A percentile compares a stretch with the other conserved stretches of the same genome.
These are phyloP conservation scores for Elephas maximus DNA, from an alignment of 2,113 vertebrate genomes.

Conservation along the genomic window DNA sequence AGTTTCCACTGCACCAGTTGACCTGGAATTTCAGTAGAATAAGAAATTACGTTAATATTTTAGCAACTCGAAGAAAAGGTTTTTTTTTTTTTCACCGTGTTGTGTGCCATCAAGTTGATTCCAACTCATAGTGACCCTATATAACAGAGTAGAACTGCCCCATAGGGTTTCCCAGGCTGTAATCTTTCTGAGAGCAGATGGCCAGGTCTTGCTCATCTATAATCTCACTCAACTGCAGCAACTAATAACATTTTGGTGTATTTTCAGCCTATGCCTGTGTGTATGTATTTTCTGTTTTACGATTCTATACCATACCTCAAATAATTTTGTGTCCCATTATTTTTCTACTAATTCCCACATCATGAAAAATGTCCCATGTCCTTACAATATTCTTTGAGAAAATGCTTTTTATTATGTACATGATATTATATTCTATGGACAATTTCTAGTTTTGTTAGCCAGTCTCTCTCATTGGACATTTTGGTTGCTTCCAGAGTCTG, in stretches of 20 bases:
- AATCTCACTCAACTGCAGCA: neutral
- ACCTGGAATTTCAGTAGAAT: slow-evolving; percentile 22
- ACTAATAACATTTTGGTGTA: neutral
- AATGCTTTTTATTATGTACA: neutral
- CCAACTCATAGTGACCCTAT: too few relatives aligned
- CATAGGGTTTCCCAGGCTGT: too few relatives aligned
- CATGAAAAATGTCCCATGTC: neutral
- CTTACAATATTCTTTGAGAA: neutral
- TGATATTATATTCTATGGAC: neutral
- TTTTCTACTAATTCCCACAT: neutral
- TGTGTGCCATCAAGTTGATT: too few relatives aligned
- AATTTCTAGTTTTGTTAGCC: neutral
- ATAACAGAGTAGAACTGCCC: too few relatives aligned
- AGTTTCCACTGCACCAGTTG: neutral
- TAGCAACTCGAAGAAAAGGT: neutral
- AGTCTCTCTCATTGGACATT: neutral
- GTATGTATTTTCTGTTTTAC: neutral
- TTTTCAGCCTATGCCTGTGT: neutral
- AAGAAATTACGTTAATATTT: slow-evolving; percentile 27
- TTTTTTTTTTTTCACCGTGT: neutral
- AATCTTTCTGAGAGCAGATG: too few relatives aligned
- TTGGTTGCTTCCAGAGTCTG: neutral
- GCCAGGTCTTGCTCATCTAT: too few relatives aligned
- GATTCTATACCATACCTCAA: neutral
- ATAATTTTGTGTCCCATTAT: neutral